Evolutionary conservation across 2,888 invertebrate species (phyloP), one percentile per base, ranked within the genome.

Genomic region (Campaea margaritaria): DNA sequence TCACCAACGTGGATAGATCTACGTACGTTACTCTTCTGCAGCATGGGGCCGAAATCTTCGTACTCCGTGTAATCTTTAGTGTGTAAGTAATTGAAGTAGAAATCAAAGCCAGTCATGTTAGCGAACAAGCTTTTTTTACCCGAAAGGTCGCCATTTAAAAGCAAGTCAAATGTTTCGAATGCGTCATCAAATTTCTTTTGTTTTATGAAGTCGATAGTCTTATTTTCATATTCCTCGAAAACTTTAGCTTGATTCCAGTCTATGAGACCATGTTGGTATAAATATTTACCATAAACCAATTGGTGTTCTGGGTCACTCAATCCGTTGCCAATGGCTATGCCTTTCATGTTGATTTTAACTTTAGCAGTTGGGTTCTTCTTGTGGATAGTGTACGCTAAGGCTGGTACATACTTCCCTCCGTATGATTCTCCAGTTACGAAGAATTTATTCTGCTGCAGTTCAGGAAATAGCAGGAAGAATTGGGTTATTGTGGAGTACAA

Each of bases 391-490:
- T 96, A 95, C 0, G 95, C 94, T 49, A 96, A 83, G 0, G 97
- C 96, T 0, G 98, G 98, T 0, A 94, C 94, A 82, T 94, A 94
- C 69, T 94, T 94, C 0, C 98, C 98, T 43, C 95, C 97, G 79
- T 98, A 98, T 0, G 97, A 97, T 88, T 98, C 98, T 0, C 98
- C 98, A 0, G 97, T 95, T 0, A 97, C 94, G 88, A 95, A 99
- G 82, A 99, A 98, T 50, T 96, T 96, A 73, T 95, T 96, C 0
- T 88, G 78, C 75, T 94, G 94, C 28, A 96, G 87, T 72, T 97
- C 95, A 0, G 96, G 95, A 80, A 98, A 99, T 0, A 98, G 80
- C 65, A 94, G 92, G 82, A 97, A 98, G 81, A 99, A 97, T 82
- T 99, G 98, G 39, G 92, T 85, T 2, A 98, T 75, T 0, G 96